Percentiles rank a stretch among this genome's conserved stretches.
Evolutionary conservation across 2,797 vertebrate species (phyloP).

Genomic region (Spinus pinus): DNA sequence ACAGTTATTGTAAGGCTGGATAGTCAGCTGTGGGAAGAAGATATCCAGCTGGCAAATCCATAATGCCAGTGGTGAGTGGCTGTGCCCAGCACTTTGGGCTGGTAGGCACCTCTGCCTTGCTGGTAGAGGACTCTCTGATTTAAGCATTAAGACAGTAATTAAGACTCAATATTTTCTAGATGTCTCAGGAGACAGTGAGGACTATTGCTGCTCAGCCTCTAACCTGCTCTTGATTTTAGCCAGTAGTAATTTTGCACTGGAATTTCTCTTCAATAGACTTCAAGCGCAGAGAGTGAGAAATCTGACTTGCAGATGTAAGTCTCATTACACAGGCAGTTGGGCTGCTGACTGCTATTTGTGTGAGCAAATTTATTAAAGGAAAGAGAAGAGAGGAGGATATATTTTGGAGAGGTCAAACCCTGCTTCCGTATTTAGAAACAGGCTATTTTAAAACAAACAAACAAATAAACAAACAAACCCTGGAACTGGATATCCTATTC

Average conservation of each 20-base stretch:
- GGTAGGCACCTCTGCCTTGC: background rate
- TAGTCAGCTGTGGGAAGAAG: conserved; percentile 15
- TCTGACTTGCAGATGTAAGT: conserved; percentile 30
- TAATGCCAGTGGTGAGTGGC: background rate
- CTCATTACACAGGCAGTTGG: conserved; percentile 26
- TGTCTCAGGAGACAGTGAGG: background rate
- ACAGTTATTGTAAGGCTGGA: background rate
- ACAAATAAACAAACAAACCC: background rate
- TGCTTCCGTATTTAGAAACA: conserved; percentile 17
- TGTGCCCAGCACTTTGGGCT: background rate
- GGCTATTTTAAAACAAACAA: conserved; percentile 13
- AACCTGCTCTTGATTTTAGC: background rate
- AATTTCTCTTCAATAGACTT: background rate
- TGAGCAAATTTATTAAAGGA: conserved; percentile 35
- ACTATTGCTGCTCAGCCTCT: background rate
- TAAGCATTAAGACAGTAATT: background rate
- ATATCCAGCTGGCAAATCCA: conserved; percentile 27
- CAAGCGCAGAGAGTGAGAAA: background rate
- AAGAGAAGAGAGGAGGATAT: conserved; percentile 16
- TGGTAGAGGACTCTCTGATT: background rate
- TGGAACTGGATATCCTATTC: background rate
- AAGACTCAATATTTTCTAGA: background rate
- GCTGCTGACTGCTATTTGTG: conserved; percentile 28
- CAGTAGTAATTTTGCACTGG: background rate
- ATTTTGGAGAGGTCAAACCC: background rate